These are phyloP conservation scores for Cetonia aurata DNA, from an alignment of 2,888 invertebrate genomes.

Conservation along the genomic window DNA sequence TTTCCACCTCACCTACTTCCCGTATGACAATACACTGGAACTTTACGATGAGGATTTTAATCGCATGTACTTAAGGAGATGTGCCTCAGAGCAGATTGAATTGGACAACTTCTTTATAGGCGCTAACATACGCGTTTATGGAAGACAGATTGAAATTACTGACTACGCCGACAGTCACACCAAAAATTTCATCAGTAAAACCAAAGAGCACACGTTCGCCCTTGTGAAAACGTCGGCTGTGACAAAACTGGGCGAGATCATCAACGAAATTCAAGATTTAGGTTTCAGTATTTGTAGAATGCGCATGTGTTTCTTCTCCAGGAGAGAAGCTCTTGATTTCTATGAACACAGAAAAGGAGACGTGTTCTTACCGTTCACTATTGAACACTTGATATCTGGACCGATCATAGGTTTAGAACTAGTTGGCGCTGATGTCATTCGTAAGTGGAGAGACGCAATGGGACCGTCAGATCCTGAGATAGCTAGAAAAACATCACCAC, in stretches of 20 bases:
- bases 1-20: constrained; percentile 83
- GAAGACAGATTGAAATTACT: constrained; percentile 78
- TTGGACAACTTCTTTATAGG: constrained; percentile 81
- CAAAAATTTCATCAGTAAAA: constrained; percentile 72
- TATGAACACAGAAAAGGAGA: constrained; percentile 72
- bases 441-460: constrained; percentile 71
- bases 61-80: constrained; percentile 71
- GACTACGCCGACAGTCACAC: constrained; percentile 81
- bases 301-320: constrained; percentile 77
- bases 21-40: constrained; percentile 83
- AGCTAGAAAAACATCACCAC: constrained; percentile 70
- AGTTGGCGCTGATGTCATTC: constrained; percentile 78
- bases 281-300: constrained; percentile 75
- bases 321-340: constrained; percentile 76
- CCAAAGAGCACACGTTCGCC: constrained; percentile 80
- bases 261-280: constrained; percentile 75
- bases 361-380: constrained; percentile 73
- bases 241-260: constrained; percentile 79
- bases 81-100: constrained; percentile 75
- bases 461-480: constrained; percentile 75
- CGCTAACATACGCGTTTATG: constrained; percentile 79
- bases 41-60: constrained; percentile 67
- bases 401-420: constrained; percentile 80
- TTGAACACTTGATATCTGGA: constrained; percentile 77
- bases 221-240: constrained; percentile 82